Percentiles rank a stretch among this genome's conserved stretches.
These are phyloP conservation scores for Coracias cyanogaster DNA, from an alignment of 2,797 vertebrate genomes.

Conservation along the genomic window DNA sequence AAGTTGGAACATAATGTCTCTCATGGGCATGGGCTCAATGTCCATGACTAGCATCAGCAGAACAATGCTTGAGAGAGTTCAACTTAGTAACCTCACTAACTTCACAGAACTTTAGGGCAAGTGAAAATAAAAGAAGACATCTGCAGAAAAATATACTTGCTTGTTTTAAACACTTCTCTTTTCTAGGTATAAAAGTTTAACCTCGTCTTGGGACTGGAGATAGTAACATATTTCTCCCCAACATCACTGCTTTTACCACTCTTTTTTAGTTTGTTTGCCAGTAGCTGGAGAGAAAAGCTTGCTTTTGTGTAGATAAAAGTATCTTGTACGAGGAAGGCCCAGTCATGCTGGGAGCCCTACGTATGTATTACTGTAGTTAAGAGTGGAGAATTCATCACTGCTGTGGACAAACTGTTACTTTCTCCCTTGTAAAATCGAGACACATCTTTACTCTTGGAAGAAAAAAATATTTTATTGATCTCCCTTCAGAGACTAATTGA, in stretches of 20 bases:
- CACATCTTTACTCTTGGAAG: neutral
- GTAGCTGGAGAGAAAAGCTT: neutral
- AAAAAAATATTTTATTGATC: constrained; percentile 7
- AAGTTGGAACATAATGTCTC: neutral
- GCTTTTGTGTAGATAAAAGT: neutral
- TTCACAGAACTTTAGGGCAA: neutral
- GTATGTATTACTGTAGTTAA: neutral
- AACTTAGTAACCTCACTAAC: neutral
- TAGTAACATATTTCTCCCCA: neutral
- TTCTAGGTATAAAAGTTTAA: neutral
- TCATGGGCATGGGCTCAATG: neutral
- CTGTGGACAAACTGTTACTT: neutral
- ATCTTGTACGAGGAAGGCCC: neutral
- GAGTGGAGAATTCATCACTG: neutral
- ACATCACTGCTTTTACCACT: neutral
- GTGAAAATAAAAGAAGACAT: neutral
- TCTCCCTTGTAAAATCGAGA: neutral
- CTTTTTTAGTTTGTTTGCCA: neutral
- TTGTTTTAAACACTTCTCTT: neutral
- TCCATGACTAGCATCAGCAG: neutral
- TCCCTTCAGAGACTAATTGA: constrained; percentile 6
- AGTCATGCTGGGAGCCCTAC: neutral
- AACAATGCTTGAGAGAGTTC: neutral
- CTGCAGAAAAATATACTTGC: neutral
- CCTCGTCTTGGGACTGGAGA: neutral